Evolutionary conservation across 2,888 invertebrate genomes (phyloP), one percentile per base, ranked within the genome.

Genomic region (Erannis defoliaria): DNA sequence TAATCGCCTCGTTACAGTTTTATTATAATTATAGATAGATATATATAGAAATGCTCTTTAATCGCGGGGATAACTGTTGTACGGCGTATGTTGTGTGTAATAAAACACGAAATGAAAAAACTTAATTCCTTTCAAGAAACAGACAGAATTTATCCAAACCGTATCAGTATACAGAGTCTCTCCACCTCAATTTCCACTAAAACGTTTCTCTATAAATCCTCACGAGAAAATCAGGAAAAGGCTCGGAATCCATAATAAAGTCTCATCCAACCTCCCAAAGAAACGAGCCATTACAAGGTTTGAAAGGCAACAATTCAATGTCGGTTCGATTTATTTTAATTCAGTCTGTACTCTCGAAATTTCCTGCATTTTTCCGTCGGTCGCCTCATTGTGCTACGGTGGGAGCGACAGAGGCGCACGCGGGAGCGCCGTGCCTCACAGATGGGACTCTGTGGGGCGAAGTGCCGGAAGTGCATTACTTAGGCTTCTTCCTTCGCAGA

Each of bases 281-380:
- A 50, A 63, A 62, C 65, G 67, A 67, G 61, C 73, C 64, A 74
- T 73, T 71, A 71, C 68, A 67, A 68, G 64, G 56, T 61, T 72
- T 70, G 72, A 73, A 74, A 74, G 72, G 76, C 74, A 74, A 77
- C 77, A 73, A 76, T 76, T 80, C 77, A 76, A 76, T 74, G 79
- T 73, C 79, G 67, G 73, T 80, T 80, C 78, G 76, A 82, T 81
- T 81, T 81, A 82, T 78, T 81, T 82, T 82, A 82, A 81, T 82
- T 82, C 76, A 67, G 71, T 75, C 71, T 68, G 66, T 64, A 66
- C 67, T 71, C 67, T 54, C 53, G 53, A 68, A 66, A 70, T 67
- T 67, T 69, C 58, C 59, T 64, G 73, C 69, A 73, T 77, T 81
- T 78, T 81, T 77, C 77, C 72, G 8, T 71, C 74, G 76, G 75